These are phyloP conservation scores for Glyphotaelius pellucidus DNA, from an alignment of 2,888 invertebrate genomes.

Conservation along the genomic window DNA sequence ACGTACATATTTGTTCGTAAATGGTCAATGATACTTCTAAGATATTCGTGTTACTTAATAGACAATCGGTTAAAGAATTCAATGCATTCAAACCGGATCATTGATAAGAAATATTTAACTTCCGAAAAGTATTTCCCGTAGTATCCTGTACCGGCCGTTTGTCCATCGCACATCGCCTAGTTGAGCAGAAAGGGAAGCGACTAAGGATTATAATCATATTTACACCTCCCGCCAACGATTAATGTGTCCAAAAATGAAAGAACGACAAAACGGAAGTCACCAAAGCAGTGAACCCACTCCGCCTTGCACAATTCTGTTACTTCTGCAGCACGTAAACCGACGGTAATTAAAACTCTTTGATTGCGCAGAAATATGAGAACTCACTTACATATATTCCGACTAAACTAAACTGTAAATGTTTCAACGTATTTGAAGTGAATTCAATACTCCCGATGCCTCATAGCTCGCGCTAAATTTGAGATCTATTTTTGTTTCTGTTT, in stretches of 20 bases:
- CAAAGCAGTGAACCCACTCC: slow-evolving; percentile 52
- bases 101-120: background rate
- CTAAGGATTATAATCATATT: slow-evolving; percentile 30
- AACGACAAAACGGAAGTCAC: slow-evolving; percentile 56
- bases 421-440: background rate
- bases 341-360: slow-evolving; percentile 13
- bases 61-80: background rate
- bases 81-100: background rate
- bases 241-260: slow-evolving; percentile 47
- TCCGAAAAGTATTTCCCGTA: background rate
- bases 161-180: slow-evolving; percentile 41
- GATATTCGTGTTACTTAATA: background rate
- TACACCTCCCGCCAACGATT: slow-evolving; percentile 46
- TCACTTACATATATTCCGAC: background rate
- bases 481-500: background rate
- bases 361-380: background rate
- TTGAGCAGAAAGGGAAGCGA: slow-evolving; percentile 44
- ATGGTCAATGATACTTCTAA: background rate
- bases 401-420: background rate
- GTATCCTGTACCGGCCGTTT: slow-evolving; percentile 24
- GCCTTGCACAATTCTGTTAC: slow-evolving; percentile 22
- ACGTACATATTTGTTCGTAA: background rate
- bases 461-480: background rate
- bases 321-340: slow-evolving; percentile 15
- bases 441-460: background rate